Evolutionary conservation across 2,113 vertebrate species (phyloP).

Genomic region (Uria aalge): DNA sequence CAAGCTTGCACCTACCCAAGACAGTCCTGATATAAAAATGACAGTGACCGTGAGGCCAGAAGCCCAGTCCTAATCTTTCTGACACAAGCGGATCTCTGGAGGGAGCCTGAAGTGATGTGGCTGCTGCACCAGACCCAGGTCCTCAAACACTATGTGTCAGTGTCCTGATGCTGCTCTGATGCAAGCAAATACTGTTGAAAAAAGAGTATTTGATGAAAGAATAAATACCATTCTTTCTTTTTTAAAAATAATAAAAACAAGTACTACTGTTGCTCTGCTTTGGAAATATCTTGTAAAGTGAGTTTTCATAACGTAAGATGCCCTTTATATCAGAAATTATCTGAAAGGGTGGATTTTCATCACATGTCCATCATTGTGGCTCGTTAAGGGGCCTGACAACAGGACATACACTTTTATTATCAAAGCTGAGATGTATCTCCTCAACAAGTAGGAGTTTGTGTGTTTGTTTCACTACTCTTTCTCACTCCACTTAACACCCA

Average conservation of each 20-base stretch:
- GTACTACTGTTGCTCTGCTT: not conserved
- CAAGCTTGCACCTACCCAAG: not conserved
- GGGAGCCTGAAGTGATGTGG: not conserved
- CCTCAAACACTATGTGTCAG: not conserved
- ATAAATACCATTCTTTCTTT: not conserved
- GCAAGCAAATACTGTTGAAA: not conserved
- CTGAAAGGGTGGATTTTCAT: not conserved
- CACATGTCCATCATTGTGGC: not conserved
- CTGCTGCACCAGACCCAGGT: not conserved
- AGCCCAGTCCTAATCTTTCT: not conserved
- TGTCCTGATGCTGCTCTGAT: not conserved
- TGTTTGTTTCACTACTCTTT: not conserved
- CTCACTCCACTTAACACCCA: not conserved
- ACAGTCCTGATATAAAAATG: not conserved
- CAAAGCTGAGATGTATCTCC: not conserved
- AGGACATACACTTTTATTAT: not conserved
- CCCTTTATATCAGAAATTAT: not conserved
- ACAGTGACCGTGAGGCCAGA: not conserved
- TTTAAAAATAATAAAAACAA: not conserved
- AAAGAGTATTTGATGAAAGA: not conserved
- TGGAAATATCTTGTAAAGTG: not conserved
- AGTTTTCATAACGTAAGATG: not conserved
- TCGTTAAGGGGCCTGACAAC: not conserved
- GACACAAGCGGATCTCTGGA: not conserved
- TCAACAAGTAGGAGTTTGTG: not conserved